These are phyloP conservation scores for Iguana delicatissima DNA, from an alignment of 2,797 vertebrate genomes.

Conservation along the genomic window DNA sequence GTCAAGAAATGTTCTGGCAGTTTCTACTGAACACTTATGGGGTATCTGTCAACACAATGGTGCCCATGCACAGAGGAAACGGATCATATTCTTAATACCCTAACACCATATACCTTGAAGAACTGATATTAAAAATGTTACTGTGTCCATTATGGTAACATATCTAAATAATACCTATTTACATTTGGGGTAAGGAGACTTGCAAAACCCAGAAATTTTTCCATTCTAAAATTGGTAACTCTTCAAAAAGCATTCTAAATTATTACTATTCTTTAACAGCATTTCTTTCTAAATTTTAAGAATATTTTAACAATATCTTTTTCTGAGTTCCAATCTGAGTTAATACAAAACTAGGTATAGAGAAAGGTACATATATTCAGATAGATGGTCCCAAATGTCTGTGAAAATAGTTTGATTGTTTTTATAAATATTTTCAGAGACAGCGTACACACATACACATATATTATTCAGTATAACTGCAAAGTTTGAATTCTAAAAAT, in stretches of 20 bases:
- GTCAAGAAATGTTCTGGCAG: neutral
- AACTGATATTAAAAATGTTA: neutral
- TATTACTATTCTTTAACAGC: too few relatives aligned
- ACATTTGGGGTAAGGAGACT: neutral
- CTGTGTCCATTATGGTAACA: neutral
- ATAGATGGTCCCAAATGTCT: neutral
- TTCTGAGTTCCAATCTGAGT: neutral
- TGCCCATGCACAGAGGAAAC: neutral
- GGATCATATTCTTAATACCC: neutral
- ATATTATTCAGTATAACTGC: neutral
- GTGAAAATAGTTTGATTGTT: neutral
- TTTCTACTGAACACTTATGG: neutral
- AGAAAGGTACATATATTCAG: neutral
- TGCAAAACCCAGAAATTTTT: neutral
- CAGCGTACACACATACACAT: neutral
- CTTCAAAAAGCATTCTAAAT: too few relatives aligned
- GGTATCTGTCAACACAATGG: neutral
- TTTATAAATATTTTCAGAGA: neutral
- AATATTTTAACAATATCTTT: neutral
- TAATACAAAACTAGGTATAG: neutral
- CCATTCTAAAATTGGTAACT: neutral
- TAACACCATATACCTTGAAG: neutral
- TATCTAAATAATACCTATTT: neutral
- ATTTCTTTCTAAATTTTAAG: neutral
- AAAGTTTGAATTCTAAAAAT: neutral